Evolutionary conservation across 2,797 vertebrate genomes (phyloP), one percentile per base, ranked within the genome.

Genomic region (Anolis apletophallus): DNA sequence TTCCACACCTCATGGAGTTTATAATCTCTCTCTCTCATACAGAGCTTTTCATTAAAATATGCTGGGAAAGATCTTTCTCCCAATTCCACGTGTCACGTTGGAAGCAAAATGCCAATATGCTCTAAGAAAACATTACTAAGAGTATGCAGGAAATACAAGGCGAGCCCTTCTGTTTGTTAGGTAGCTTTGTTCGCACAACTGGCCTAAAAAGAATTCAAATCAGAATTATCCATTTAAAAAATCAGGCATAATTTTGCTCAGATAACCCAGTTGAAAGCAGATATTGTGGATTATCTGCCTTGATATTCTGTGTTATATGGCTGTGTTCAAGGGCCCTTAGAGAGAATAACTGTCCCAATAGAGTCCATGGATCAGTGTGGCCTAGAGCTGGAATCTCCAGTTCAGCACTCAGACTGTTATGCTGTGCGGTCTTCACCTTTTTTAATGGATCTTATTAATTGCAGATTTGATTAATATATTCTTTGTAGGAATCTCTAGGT

Each of bases 11-110:
- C 76, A 50, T 90, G 81, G 57, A 36, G 34, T 85, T 34, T 87
- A 54, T 88, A 79, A 88, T 91, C 55, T 61, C 91, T 88, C 55
- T 88, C 88, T 87, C 61, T 90, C 87, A 86, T 86, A 61, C 67
- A 68, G 80, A 91, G 64, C 81, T 89, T 88, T 90, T 87, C n/a
- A 9, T 78, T 90, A 84, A 87, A n/a, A 78, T 88, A 55, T 73
- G 52, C 36, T 88, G 73, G 32, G 85, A 84, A 93, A 85, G 59
- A 79, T 36, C n/a, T 57, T 85, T 75, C 36, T 32, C 29, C 86
- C 23, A 79, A 4, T 57, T 59, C 54, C 32, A 26, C 85, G 85
- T 85, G 69, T 69, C 84, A 79, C 10, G 26, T 11, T 78, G 69
- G 85, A 92, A 83, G 59, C 81, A 85, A 91, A 88, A 85, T 71